Percentiles rank a stretch among this genome's conserved stretches.
Conservation (phyloP, 2,113 vertebrate species). For the Heliornis fulica region DNA sequence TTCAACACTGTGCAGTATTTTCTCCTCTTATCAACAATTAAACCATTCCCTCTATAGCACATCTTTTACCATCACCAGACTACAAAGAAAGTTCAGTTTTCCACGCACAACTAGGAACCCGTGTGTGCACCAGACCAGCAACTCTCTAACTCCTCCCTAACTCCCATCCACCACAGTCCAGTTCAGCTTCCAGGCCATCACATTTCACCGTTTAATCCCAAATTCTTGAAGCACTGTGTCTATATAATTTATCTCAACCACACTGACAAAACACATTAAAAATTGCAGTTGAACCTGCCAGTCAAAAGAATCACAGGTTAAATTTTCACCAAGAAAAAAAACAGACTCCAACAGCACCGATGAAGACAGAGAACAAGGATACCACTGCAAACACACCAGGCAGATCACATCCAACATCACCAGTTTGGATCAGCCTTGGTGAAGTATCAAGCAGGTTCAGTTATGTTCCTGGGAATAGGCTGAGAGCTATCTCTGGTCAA, state of each 20-base stretch:
- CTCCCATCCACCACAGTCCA: not conserved
- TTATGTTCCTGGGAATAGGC: not conserved
- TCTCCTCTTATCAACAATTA: not conserved
- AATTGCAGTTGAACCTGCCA: not conserved
- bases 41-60: not conserved
- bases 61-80: not conserved
- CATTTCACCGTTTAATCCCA: not conserved
- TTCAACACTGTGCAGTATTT: not conserved
- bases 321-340: not conserved
- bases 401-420: too few species aligned
- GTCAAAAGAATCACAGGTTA: not conserved
- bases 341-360: accelerated
- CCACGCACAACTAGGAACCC: not conserved
- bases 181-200: not conserved
- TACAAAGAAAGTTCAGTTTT: not conserved
- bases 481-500: not conserved
- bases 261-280: not conserved
- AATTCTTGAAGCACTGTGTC: not conserved
- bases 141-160: not conserved
- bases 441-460: not conserved
- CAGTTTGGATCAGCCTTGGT: accelerated
- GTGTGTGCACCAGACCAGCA: not conserved
- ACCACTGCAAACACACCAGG: not conserved
- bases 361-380: not conserved
- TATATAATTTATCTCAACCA: not conserved